A percentile compares a stretch with the other conserved stretches of the same genome.
Evolutionary conservation across 2,113 vertebrate species (phyloP).

Genomic region (Tonatia bakeri): DNA sequence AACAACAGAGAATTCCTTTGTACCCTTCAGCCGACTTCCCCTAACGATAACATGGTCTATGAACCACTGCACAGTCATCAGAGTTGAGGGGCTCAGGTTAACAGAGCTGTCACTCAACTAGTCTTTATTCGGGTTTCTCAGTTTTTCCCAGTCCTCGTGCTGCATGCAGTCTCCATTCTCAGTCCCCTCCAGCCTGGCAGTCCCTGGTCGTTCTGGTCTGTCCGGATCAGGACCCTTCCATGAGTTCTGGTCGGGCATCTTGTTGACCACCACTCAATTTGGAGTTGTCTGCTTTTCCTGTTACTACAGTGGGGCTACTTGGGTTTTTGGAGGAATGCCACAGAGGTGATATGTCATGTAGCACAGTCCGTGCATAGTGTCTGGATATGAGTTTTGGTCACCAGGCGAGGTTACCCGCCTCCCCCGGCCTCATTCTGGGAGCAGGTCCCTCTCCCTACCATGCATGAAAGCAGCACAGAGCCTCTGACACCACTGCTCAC

Average conservation of each 20-base stretch:
- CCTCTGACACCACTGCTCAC: fast-evolving
- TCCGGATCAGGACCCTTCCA: not conserved
- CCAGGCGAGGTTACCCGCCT: too few relatives aligned
- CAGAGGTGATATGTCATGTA: fast-evolving
- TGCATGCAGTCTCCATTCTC: not conserved
- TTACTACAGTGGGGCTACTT: not conserved
- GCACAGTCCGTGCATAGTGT: fast-evolving
- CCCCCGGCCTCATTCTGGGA: fast-evolving
- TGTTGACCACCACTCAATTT: not conserved
- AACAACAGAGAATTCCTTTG: not conserved
- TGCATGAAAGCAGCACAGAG: not conserved
- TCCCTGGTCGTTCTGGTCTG: not conserved
- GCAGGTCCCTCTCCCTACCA: not conserved
- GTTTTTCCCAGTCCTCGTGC: not conserved
- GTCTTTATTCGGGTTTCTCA: not conserved
- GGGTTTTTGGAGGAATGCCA: not conserved
- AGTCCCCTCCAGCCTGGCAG: too few relatives aligned
- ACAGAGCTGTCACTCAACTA: not conserved
- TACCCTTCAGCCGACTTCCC: not conserved
- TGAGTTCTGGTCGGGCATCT: not conserved
- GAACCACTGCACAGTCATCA: fast-evolving
- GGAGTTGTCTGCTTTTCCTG: not conserved
- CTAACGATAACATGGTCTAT: fast-evolving
- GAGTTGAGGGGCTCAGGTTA: not conserved
- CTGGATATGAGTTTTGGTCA: not conserved